Conservation (phyloP, 2,797 vertebrate species). For the Crenuchus spilurus region DNA sequence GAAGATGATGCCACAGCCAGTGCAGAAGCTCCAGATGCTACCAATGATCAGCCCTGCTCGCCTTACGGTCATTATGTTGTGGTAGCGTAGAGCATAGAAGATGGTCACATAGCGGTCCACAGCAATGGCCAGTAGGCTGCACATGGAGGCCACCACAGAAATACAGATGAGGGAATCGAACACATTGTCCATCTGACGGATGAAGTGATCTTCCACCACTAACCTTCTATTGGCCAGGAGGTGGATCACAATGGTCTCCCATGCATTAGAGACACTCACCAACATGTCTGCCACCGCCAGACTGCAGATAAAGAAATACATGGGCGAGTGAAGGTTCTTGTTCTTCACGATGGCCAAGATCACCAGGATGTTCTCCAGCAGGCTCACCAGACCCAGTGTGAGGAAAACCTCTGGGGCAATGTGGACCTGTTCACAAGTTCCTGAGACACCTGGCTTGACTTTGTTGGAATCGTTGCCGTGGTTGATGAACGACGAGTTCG, state of each 20-base stretch:
- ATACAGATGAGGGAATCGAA: slow-evolving; percentile 98
- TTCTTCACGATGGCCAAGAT: slow-evolving; percentile 93
- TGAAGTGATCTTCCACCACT: slow-evolving; percentile 85
- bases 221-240: slow-evolving; percentile 88
- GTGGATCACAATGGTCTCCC: slow-evolving; percentile 93
- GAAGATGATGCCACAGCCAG: slow-evolving; percentile 88
- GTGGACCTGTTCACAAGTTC: slow-evolving; percentile 88
- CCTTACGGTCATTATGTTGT: slow-evolving; percentile 92
- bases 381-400: slow-evolving; percentile 89
- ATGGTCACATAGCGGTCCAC: slow-evolving; percentile 97
- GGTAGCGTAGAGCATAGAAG: slow-evolving; percentile 95
- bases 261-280: slow-evolving; percentile 94
- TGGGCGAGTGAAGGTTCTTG: slow-evolving; percentile 96
- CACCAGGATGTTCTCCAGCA: slow-evolving; percentile 94
- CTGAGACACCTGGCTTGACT: slow-evolving; percentile 62
- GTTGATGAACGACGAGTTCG: slow-evolving; percentile 46
- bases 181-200: slow-evolving; percentile 92
- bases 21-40: slow-evolving; percentile 93
- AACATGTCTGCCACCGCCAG: slow-evolving; percentile 96
- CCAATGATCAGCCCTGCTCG: slow-evolving; percentile 86
- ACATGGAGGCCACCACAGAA: slow-evolving; percentile 95
- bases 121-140: slow-evolving; percentile 93
- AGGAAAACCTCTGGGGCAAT: slow-evolving; percentile 93
- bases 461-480: slow-evolving; percentile 57
- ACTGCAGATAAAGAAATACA: slow-evolving; percentile 96